phyloP scores from a whole-genome alignment of 2,797 vertebrate genomes.

The Gobionotothen gibberifrons region DNA sequence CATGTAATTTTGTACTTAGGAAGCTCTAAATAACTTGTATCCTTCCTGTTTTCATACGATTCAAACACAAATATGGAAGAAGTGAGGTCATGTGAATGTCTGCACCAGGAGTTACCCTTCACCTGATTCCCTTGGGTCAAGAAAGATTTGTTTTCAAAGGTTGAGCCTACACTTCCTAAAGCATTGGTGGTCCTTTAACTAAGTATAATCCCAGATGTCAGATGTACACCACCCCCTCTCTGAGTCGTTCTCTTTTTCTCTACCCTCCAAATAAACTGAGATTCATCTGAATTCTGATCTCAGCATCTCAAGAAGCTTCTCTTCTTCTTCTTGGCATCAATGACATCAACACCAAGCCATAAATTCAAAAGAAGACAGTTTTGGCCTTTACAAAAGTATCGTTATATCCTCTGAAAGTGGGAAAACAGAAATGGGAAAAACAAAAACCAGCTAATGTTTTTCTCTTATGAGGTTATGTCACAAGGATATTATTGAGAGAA shows the following conservation, averaged over 20 bases:
- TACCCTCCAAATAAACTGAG: slow-evolving; percentile 13
- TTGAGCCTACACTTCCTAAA: slow-evolving; percentile 69
- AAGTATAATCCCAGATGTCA: slow-evolving; percentile 79
- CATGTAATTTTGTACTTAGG: background rate
- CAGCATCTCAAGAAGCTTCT: slow-evolving; percentile 20
- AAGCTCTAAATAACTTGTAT: slow-evolving; percentile 12
- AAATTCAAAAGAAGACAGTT: background rate
- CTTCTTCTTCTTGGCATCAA: slow-evolving; percentile 28
- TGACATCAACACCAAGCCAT: slow-evolving; percentile 40
- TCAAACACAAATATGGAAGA: slow-evolving; percentile 9
- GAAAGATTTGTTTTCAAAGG: slow-evolving; percentile 66
- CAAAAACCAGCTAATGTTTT: slow-evolving; percentile 8
- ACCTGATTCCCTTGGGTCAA: slow-evolving; percentile 50
- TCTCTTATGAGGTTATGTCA: slow-evolving; percentile 22
- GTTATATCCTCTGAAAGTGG: slow-evolving; percentile 20
- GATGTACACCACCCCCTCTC: background rate
- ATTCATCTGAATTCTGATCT: slow-evolving; percentile 40
- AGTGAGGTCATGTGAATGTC: slow-evolving; percentile 9
- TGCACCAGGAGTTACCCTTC: slow-evolving; percentile 51
- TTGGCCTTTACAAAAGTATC: slow-evolving; percentile 11
- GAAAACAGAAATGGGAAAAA: slow-evolving; percentile 4
- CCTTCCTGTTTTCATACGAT: slow-evolving; percentile 15
- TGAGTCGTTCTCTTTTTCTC: slow-evolving; percentile 19
- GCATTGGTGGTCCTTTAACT: slow-evolving; percentile 72
- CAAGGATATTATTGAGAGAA: slow-evolving; percentile 30